These are phyloP conservation scores for Cosmia trapezina DNA, from an alignment of 2,888 invertebrate species.

Conservation along the genomic window DNA sequence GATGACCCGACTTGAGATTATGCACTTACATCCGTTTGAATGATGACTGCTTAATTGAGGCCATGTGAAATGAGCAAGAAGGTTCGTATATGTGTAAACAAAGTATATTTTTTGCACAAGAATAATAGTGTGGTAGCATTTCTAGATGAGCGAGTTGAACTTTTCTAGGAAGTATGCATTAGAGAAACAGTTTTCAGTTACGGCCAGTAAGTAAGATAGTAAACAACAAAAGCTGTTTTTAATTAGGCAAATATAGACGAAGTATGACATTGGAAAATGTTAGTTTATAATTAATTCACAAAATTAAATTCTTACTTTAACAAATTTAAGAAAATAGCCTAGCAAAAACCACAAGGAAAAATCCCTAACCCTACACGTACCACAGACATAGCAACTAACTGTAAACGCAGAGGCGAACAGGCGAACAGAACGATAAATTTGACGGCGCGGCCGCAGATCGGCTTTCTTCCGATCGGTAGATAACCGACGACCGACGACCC, in stretches of 20 bases:
- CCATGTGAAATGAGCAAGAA: slow-evolving; percentile 72
- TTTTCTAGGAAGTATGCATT: not conserved
- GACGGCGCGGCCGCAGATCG: slow-evolving; percentile 81
- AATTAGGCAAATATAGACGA: not conserved
- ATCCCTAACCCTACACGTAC: slow-evolving; percentile 36
- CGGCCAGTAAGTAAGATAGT: not conserved
- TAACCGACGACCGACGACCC: slow-evolving; percentile 85
- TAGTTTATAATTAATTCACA: not conserved
- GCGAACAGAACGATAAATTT: slow-evolving; percentile 83
- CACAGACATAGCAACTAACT: slow-evolving; percentile 79
- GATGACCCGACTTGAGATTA: slow-evolving; percentile 88
- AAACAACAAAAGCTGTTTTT: not conserved
- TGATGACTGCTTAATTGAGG: slow-evolving; percentile 89
- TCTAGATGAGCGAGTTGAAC: slow-evolving; percentile 14
- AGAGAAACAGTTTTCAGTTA: not conserved
- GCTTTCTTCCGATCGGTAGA: slow-evolving; percentile 85
- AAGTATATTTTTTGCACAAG: slow-evolving; percentile 71
- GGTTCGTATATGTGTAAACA: slow-evolving; percentile 73
- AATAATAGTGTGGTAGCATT: slow-evolving; percentile 51
- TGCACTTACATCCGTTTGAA: slow-evolving; percentile 88
- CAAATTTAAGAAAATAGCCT: not conserved
- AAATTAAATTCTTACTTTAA: not conserved
- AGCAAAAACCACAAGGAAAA: slow-evolving; percentile 37
- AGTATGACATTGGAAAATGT: not conserved
- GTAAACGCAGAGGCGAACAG: slow-evolving; percentile 79